Conservation (phyloP, 2,888 invertebrate species). For the Imbricaverruca yamaguchii region DNA sequence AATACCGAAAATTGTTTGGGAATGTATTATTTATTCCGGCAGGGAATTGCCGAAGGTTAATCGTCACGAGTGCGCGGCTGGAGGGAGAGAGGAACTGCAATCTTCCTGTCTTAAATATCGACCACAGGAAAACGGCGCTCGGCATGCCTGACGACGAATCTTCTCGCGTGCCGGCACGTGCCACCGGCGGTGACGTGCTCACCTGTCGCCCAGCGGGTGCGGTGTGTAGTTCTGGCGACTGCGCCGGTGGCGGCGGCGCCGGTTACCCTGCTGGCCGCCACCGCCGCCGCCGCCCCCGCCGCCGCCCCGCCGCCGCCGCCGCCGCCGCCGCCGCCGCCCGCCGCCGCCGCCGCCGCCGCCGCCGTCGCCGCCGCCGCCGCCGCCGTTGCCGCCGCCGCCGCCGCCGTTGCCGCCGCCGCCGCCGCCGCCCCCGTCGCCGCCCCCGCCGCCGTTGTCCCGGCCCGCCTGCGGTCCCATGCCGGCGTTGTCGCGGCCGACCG, state of each 20-base stretch:
- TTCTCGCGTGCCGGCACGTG: too few relatives aligned
- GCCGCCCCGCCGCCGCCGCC: neutral
- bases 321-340: neutral
- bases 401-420: neutral
- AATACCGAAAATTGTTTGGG: too few relatives aligned
- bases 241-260: neutral
- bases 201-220: slow-evolving; percentile 23
- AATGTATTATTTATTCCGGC: too few relatives aligned
- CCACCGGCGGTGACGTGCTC: too few relatives aligned
- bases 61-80: too few relatives aligned
- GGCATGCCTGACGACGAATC: too few relatives aligned
- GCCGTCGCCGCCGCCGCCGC: neutral
- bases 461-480: neutral
- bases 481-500: neutral
- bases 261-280: neutral
- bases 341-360: neutral
- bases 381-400: neutral
- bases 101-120: too few relatives aligned
- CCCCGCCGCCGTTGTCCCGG: neutral
- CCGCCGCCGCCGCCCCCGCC: neutral
- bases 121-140: too few relatives aligned
- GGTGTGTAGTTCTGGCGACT: slow-evolving; percentile 11
- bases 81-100: too few relatives aligned
- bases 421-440: neutral
- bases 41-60: too few relatives aligned